Base-by-base conservation (phyloP, 2,797 vertebrate genomes). In the Enoplosus armatus region DNA sequence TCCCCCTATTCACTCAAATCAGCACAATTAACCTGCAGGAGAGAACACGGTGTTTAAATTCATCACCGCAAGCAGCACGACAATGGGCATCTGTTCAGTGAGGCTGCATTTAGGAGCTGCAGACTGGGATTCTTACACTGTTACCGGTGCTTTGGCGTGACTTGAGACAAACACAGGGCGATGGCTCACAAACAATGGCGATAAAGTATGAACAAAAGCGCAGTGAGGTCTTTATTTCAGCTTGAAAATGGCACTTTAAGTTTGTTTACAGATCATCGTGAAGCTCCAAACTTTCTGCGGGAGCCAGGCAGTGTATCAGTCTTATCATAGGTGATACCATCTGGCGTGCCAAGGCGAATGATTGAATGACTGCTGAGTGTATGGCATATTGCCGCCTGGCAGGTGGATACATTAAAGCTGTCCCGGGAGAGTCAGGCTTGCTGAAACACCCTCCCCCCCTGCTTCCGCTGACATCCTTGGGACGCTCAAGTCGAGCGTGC, bases 21-120 rank as follows among this genome's bases (percentile, higher is more conserved):
- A 85, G 87, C 88, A 83, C 85, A 91, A 93, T 94, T 92, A 94
- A 93, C 89, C 90, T 91, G 88, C 87, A 69, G 87, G 73, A 85
- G 87, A 84, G 89, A 87, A 78, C 84, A 67, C 24, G 1, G 76
- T 55, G 88, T 76, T 90, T 91, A 64, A 77, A 83, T 92, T 90
- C 73, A 84, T 84, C 81, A 76, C 79, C 65, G 41, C 83, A 85
- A 83, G 73, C 64, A 66, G 83, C 73, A 75, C 41, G 33, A 89
- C 65, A 75, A 81, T 65, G 48, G 75, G 78, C 82, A 73, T 82
- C 83, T 89, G 89, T 77, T 90, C 62, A 59, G 74, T 6, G 56
- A 77, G 85, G 37, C 74, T 78, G 70, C 66, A 11, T 86, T 87
- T 3, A 79, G 63, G 47, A 68, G 55, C 76, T 15, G 72, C 72